Conservation (phyloP, 2,797 vertebrate genomes). For the Eidolon dupreanum region DNA sequence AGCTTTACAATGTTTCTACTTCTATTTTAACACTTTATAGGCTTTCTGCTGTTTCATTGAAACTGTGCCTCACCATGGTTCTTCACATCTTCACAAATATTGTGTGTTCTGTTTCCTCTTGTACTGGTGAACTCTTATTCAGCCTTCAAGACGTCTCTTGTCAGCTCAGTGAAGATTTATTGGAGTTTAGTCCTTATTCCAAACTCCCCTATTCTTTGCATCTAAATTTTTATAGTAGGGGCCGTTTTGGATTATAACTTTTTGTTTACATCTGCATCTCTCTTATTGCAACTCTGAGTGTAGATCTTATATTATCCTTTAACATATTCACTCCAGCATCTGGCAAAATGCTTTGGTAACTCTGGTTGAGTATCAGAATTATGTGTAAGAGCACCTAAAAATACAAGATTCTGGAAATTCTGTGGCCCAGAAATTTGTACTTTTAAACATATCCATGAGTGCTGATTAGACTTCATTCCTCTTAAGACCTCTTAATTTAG, state of each 20-base stretch:
- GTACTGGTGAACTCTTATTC: not conserved
- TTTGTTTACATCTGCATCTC: not conserved
- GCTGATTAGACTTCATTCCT: not conserved
- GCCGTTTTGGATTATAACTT: not conserved
- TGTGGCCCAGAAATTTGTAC: not conserved
- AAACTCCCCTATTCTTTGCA: not conserved
- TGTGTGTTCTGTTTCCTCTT: not conserved
- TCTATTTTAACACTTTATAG: fast-evolving
- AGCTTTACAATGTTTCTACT: not conserved
- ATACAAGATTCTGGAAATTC: not conserved
- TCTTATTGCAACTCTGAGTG: not conserved
- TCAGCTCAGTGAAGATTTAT: not conserved
- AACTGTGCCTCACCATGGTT: fast-evolving
- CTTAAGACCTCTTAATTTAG: not conserved
- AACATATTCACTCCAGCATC: not conserved
- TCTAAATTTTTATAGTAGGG: not conserved
- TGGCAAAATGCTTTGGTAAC: not conserved
- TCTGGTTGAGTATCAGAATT: not conserved
- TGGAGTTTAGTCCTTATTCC: not conserved
- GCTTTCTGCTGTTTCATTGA: not conserved
- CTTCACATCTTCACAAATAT: not conserved
- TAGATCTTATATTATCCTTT: not conserved
- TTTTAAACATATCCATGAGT: not conserved
- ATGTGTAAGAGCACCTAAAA: not conserved
- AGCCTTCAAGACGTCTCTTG: not conserved